These are phyloP conservation scores for Eulemur rubriventer DNA, from an alignment of 2,797 vertebrate genomes.

Conservation along the genomic window DNA sequence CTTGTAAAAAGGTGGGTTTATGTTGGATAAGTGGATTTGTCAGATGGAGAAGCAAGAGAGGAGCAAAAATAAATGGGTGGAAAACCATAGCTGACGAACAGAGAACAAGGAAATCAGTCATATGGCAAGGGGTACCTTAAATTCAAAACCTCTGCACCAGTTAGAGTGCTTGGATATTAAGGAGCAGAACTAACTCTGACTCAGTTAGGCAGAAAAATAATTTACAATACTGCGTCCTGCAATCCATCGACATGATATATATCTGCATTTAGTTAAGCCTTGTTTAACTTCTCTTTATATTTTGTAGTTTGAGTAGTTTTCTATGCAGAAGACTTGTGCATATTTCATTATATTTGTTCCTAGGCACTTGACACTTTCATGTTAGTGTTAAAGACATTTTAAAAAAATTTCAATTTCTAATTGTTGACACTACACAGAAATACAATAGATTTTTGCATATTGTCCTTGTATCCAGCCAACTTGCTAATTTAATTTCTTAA, in stretches of 20 bases:
- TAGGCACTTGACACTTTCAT: background rate
- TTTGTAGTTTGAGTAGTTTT: constrained; percentile 32
- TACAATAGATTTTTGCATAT: background rate
- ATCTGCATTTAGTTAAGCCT: background rate
- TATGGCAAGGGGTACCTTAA: accelerated
- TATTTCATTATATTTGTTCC: background rate
- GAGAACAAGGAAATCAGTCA: background rate
- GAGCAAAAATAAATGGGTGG: background rate
- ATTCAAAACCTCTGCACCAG: background rate
- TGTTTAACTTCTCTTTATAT: background rate
- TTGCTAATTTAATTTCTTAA: background rate
- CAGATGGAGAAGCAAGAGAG: background rate
- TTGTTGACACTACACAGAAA: background rate
- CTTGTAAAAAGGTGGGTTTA: background rate
- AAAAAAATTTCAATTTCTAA: background rate
- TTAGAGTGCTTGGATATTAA: background rate
- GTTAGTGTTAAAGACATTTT: background rate
- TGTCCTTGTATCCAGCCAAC: background rate
- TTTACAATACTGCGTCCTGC: background rate
- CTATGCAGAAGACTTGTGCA: background rate
- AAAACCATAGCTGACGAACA: background rate
- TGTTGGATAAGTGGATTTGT: background rate
- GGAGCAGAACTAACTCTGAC: background rate
- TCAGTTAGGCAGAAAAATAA: background rate
- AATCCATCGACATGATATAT: background rate